Percentiles rank a stretch among this genome's conserved stretches.
These are phyloP conservation scores for Heliornis fulica DNA, from an alignment of 2,113 vertebrate genomes.

Conservation along the genomic window DNA sequence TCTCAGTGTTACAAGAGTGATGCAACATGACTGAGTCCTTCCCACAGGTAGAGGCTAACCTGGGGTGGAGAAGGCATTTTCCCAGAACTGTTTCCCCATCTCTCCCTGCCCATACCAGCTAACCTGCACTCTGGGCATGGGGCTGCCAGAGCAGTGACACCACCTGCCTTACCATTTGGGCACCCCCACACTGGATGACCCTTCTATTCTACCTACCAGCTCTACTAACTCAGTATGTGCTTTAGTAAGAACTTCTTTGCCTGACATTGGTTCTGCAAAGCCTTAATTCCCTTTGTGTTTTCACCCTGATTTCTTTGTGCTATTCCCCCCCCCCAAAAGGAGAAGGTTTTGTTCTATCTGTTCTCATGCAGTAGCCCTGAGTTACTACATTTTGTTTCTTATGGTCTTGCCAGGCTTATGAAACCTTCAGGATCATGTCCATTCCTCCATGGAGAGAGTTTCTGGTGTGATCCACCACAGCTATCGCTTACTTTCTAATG, in stretches of 20 bases:
- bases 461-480: not conserved
- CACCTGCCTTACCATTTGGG: not conserved
- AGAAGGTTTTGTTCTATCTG: not conserved
- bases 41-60: not conserved
- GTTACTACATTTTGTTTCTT: not conserved
- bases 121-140: no score
- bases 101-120: not conserved
- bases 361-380: not conserved
- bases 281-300: not conserved
- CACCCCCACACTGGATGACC: fast-evolving
- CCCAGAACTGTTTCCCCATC: fast-evolving
- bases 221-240: no score
- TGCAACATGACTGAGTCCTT: not conserved
- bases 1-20: fast-evolving
- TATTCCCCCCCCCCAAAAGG: not conserved
- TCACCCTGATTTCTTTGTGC: not conserved
- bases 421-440: not conserved
- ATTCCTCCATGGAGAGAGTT: not conserved
- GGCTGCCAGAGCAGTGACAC: not conserved
- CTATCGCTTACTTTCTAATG: not conserved
- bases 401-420: not conserved
- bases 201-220: fast-evolving
- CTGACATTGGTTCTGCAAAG: not conserved
- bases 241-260: not conserved
- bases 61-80: not conserved